These are phyloP conservation scores for Melanotaenia nigrans DNA, from an alignment of 2,797 vertebrate genomes.

Conservation along the genomic window DNA sequence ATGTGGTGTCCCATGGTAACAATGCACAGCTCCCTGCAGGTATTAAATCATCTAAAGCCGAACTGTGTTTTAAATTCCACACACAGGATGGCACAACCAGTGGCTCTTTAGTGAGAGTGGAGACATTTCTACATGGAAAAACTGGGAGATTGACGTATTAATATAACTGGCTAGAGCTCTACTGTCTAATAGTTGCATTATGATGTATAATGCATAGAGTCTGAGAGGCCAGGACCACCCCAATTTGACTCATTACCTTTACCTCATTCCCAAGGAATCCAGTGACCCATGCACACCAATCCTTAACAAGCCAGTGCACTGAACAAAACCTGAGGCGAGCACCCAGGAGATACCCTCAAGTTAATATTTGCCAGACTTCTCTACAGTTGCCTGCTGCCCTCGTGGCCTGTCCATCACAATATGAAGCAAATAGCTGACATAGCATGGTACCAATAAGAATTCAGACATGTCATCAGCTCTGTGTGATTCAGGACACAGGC, in stretches of 20 bases:
- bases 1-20: conserved; percentile 6
- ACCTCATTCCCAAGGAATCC: conserved; percentile 70
- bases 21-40: neutral
- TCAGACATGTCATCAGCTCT: conserved; percentile 59
- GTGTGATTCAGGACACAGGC: conserved; percentile 56
- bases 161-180: conserved; percentile 7
- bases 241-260: conserved; percentile 70
- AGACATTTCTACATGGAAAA: conserved; percentile 23
- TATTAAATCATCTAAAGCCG: conserved; percentile 21
- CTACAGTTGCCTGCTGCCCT: conserved; percentile 21
- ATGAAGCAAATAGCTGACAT: conserved; percentile 52
- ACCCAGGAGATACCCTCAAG: conserved; percentile 37
- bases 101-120: conserved; percentile 13
- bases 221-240: conserved; percentile 51
- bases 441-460: conserved; percentile 55
- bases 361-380: conserved; percentile 49
- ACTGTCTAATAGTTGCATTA: conserved; percentile 50
- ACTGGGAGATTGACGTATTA: conserved; percentile 6
- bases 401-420: conserved; percentile 21
- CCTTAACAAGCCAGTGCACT: conserved; percentile 40
- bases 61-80: conserved; percentile 56
- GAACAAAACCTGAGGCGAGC: conserved; percentile 44
- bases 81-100: conserved; percentile 31
- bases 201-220: conserved; percentile 36
- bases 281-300: conserved; percentile 52